phyloP scores from a whole-genome alignment of 2,797 vertebrate species.

The Streptopelia turtur region DNA sequence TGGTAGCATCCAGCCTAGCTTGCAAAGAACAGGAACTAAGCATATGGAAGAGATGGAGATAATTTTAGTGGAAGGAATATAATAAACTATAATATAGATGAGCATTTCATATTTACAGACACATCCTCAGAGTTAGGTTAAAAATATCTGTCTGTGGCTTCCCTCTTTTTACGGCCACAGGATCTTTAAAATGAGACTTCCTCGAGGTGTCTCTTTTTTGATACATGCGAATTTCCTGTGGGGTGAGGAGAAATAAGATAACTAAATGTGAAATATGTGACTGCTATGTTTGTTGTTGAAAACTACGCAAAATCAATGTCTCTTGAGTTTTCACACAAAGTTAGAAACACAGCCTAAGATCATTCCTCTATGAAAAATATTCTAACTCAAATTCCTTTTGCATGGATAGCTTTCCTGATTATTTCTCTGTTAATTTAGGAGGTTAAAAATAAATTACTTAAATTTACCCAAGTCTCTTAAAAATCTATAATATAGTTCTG shows the following conservation, averaged over 20 bases:
- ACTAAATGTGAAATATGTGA: not conserved
- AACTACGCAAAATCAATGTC: not conserved
- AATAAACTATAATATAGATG: not conserved
- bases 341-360: not conserved
- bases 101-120: not conserved
- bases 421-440: not conserved
- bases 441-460: not conserved
- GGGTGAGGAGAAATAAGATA: not conserved
- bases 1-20: not conserved
- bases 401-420: not conserved
- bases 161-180: not conserved
- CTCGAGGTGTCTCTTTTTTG: fast-evolving
- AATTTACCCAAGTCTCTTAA: not conserved
- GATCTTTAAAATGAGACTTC: not conserved
- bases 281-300: not conserved
- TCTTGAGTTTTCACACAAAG: not conserved
- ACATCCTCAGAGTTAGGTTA: not conserved
- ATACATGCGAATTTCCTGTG: not conserved
- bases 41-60: not conserved
- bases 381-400: not conserved
- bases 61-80: not conserved
- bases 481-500: not conserved
- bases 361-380: not conserved
- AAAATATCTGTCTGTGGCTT: not conserved
- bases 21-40: not conserved